Evolutionary conservation across 2,113 vertebrate genomes (phyloP).

Genomic region (Ailurus styani): DNA sequence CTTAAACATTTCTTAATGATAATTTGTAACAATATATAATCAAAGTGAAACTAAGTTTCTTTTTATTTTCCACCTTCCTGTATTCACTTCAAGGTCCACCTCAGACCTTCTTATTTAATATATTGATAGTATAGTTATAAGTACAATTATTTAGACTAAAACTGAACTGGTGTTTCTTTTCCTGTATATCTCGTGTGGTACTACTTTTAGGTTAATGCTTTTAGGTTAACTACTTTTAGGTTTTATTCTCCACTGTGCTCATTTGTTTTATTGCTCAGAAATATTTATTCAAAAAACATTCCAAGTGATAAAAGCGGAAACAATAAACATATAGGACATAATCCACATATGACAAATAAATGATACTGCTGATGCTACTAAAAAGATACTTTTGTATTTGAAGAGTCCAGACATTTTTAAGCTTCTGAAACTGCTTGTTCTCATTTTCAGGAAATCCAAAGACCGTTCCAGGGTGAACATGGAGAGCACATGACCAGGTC

Average conservation of each 20-base stretch:
- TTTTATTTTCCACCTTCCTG: not conserved
- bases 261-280: not conserved
- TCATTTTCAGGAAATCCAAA: not conserved
- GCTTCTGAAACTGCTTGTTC: not conserved
- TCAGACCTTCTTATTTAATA: not conserved
- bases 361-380: not conserved
- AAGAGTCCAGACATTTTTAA: not conserved
- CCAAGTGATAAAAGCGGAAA: constrained; percentile 3
- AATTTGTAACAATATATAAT: not conserved
- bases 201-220: not conserved
- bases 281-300: not conserved
- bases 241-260: not conserved
- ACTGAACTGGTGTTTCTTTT: not conserved
- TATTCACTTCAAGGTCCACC: not conserved
- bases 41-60: not conserved
- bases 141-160: not conserved
- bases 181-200: not conserved
- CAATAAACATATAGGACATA: not conserved
- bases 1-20: not conserved
- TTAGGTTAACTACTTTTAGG: not conserved
- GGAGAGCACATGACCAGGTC: not conserved
- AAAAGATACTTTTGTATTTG: not conserved
- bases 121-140: not conserved
- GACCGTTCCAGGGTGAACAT: not conserved
- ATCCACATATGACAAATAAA: not conserved